Percentiles rank a stretch among this genome's conserved stretches.
Evolutionary conservation across 2,113 vertebrate genomes (phyloP).

Genomic region (Muntiacus muntjak): DNA sequence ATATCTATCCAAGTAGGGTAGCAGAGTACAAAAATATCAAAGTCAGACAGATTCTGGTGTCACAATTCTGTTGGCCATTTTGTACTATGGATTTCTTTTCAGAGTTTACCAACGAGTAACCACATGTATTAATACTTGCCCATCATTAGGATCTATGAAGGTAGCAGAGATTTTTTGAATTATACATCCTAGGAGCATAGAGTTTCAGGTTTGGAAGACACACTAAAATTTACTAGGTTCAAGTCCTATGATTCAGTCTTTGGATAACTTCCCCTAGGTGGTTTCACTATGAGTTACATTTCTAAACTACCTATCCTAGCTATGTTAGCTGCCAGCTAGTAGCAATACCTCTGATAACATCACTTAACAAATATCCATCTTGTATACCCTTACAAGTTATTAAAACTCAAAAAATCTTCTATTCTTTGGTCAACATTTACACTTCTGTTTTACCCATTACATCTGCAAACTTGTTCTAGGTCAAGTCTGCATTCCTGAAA

Average conservation of each 20-base stretch:
- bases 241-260: not conserved
- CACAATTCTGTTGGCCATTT: slow-evolving; percentile 19
- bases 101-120: not conserved
- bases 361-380: not conserved
- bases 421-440: not conserved
- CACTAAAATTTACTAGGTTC: not conserved
- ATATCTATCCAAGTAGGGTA: slow-evolving; percentile 64
- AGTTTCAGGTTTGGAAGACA: not conserved
- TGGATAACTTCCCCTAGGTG: not conserved
- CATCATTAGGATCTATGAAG: not conserved
- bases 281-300: not conserved
- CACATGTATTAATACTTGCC: not conserved
- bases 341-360: not conserved
- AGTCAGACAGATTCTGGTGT: slow-evolving; percentile 39
- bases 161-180: not conserved
- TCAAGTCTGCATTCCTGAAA: not conserved
- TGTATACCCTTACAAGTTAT: not conserved
- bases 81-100: not conserved
- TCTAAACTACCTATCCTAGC: not conserved
- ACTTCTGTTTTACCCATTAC: not conserved
- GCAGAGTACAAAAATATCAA: slow-evolving; percentile 71
- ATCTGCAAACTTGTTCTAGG: not conserved
- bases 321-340: not conserved
- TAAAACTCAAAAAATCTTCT: not conserved
- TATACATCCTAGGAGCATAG: not conserved